A percentile compares a stretch with the other conserved stretches of the same genome.
Evolutionary conservation across 1,140 invertebrate genomes (phyloP).

Genomic region (Eufriesea mexicana): DNA sequence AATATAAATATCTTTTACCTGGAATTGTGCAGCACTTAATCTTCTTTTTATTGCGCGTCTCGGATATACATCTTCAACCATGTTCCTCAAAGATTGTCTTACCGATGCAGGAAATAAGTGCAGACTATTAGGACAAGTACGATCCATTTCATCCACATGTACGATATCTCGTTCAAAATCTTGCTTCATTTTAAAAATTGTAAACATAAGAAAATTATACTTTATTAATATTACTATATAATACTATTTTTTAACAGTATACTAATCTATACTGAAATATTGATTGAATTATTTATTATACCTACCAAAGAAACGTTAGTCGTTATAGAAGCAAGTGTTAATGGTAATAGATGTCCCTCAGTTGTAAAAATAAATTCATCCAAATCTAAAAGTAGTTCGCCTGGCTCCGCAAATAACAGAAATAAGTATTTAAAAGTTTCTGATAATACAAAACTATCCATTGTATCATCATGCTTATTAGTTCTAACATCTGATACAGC

Average conservation of each 20-base stretch:
- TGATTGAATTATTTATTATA: slow-evolving; percentile 34
- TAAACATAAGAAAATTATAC: neutral
- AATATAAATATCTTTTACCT: slow-evolving; percentile 74
- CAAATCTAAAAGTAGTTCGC: slow-evolving; percentile 94
- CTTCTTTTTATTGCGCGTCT: slow-evolving; percentile 83
- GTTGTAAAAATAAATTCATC: slow-evolving; percentile 99
- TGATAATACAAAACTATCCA: slow-evolving; percentile 99
- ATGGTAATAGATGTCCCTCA: slow-evolving; percentile 96
- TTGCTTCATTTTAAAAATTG: slow-evolving; percentile 81
- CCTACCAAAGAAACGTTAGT: slow-evolving; percentile 81
- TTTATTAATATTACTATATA: neutral
- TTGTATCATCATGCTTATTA: slow-evolving; percentile 93
- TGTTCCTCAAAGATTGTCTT: slow-evolving; percentile 90
- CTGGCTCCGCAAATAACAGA: slow-evolving; percentile 95
- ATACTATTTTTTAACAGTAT: neutral
- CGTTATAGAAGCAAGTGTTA: slow-evolving; percentile 87
- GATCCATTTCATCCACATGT: slow-evolving; percentile 83
- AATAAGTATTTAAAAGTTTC: slow-evolving; percentile 99
- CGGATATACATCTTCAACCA: slow-evolving; percentile 92
- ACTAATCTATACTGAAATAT: neutral
- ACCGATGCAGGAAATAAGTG: slow-evolving; percentile 91
- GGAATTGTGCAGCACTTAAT: slow-evolving; percentile 89
- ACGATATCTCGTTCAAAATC: slow-evolving; percentile 84
- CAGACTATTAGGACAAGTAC: slow-evolving; percentile 93
- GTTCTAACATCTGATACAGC: slow-evolving; percentile 98